A percentile compares a stretch with the other conserved stretches of the same genome.
Conservation (phyloP, 2,888 invertebrate genomes). For the Drosophila subquinaria region DNA sequence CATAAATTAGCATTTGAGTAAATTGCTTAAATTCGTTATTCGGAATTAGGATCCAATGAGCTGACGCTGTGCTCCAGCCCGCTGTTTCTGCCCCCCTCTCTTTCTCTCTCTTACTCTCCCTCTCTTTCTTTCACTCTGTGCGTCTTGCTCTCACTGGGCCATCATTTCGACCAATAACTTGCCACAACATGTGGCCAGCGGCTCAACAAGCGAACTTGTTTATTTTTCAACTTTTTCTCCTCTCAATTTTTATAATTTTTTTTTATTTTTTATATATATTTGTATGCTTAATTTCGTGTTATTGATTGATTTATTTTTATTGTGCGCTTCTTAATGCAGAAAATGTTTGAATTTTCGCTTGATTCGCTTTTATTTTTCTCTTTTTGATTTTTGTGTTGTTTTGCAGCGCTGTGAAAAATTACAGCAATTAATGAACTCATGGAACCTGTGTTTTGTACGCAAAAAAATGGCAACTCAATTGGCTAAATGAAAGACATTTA, state of each 20-base stretch:
- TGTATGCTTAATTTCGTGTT: constrained; percentile 77
- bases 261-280: constrained; percentile 16
- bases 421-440: constrained; percentile 65
- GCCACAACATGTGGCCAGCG: constrained; percentile 51
- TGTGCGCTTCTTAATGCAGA: constrained; percentile 68
- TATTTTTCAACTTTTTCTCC: constrained; percentile 49
- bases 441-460: constrained; percentile 24
- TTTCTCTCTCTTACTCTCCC: constrained; percentile 2
- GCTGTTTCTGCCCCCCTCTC: constrained; percentile 48
- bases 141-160: constrained; percentile 28
- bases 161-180: constrained; percentile 56
- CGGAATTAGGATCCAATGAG: constrained; percentile 83
- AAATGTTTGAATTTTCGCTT: constrained; percentile 55
- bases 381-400: constrained; percentile 15
- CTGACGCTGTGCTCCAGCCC: constrained; percentile 49
- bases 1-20: constrained; percentile 85
- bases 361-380: background rate
- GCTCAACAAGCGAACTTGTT: constrained; percentile 60
- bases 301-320: constrained; percentile 83
- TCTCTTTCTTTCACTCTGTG: constrained; percentile 9
- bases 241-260: constrained; percentile 34
- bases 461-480: constrained; percentile 53
- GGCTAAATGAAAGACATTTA: constrained; percentile 39
- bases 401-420: constrained; percentile 62
- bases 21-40: constrained; percentile 85